These are phyloP conservation scores for Coendou prehensilis DNA, from an alignment of 2,797 vertebrate genomes.

Conservation along the genomic window DNA sequence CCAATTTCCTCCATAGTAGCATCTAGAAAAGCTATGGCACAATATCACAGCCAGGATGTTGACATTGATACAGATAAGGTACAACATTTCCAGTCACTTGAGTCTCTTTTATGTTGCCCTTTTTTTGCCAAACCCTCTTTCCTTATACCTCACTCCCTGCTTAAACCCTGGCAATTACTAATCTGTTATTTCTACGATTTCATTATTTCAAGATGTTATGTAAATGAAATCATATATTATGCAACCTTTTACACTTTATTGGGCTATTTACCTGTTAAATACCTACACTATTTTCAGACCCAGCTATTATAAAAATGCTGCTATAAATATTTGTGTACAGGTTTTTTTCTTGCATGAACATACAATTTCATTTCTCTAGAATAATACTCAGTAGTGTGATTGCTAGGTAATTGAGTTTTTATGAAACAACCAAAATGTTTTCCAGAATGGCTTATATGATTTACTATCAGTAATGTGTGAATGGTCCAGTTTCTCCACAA, in stretches of 20 bases:
- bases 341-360: neutral
- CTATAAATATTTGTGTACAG: constrained; percentile 17
- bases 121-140: neutral
- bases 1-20: neutral
- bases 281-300: neutral
- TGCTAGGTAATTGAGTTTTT: constrained; percentile 39
- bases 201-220: constrained; percentile 6
- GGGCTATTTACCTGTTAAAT: neutral
- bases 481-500: neutral
- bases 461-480: neutral
- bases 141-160: neutral
- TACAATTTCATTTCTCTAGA: constrained; percentile 18
- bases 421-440: neutral
- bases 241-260: neutral
- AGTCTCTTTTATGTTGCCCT: neutral
- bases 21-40: neutral
- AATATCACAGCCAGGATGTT: neutral
- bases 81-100: neutral
- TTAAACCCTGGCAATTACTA: neutral
- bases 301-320: neutral
- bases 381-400: neutral
- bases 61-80: neutral
- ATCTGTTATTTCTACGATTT: constrained; percentile 47
- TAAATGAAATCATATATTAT: neutral
- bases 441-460: neutral